phyloP scores from a whole-genome alignment of 2,113 vertebrate genomes.

The Pteropus alecto region DNA sequence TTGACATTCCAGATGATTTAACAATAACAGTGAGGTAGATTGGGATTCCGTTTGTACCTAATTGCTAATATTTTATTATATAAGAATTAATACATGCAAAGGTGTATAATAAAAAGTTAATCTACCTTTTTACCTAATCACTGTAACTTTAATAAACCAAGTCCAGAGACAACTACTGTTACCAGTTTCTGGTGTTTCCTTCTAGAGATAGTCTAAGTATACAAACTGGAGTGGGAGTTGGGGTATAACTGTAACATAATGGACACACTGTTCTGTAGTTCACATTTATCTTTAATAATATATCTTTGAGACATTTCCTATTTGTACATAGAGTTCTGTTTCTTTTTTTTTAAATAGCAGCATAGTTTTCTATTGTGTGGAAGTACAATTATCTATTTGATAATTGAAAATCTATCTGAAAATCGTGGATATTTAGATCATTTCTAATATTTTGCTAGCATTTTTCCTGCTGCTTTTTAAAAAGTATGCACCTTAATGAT shows the following conservation, averaged over 20 bases:
- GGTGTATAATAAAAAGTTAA: background rate
- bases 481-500: background rate
- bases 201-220: background rate
- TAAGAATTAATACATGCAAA: background rate
- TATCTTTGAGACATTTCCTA: conserved; percentile 1
- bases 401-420: no score
- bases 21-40: background rate
- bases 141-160: background rate
- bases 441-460: background rate
- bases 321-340: background rate
- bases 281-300: background rate
- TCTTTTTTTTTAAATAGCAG: background rate
- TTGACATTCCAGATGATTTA: background rate
- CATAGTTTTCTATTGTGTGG: background rate
- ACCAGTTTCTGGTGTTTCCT: background rate
- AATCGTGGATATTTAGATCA: background rate
- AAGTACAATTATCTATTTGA: conserved; percentile 11
- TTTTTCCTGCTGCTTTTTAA: background rate
- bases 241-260: background rate
- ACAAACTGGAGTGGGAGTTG: background rate
- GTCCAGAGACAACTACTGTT: background rate
- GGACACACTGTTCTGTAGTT: background rate
- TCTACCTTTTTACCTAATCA: background rate
- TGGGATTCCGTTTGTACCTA: background rate
- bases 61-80: conserved; percentile 29